Evolutionary conservation across 2,113 vertebrate species (phyloP), one percentile per base, ranked within the genome.

Genomic region (Mormyrus iriodes): DNA sequence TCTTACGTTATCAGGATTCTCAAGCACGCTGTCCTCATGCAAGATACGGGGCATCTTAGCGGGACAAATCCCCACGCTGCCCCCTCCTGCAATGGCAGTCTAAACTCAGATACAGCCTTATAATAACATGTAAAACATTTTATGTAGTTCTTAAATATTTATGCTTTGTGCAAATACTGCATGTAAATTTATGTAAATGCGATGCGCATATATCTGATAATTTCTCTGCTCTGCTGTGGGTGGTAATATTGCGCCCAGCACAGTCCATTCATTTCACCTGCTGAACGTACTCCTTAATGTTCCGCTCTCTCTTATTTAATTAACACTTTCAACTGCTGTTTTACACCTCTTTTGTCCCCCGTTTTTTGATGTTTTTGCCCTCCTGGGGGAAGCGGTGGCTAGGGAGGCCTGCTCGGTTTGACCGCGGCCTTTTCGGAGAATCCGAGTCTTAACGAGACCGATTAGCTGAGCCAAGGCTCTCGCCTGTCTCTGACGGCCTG

Each of bases 391-490:
- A 10, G 10, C 61, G 12, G 61, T 10, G 3, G 27, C 12, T 13
- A n/a, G n/a, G 61, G 61, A 65, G 61, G 19, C 61, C 61, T 65
- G 61, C 61, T 24, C 9, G 51, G 94, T 94, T 92, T 93, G 92
- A 94, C 93, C 92, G 93, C 90, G 93, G 92, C 92, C 93, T 94
- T 95, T 95, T 95, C 93, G 93, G 93, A 95, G 94, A 94, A 95
- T 93, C 94, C 94, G 93, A 94, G 93, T 94, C 93, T 92, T 95
- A 95, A 95, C 95, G 94, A 95, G 94, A 94, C 93, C 93, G 94
- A 95, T 95, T 94, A 95, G 93, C 94, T 92, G 93, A 90, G 92
- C 92, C 93, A 94, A 94, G 93, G 93, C 94, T 93, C 89, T 82
- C 93, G 92, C 94, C 92, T 91, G 90, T 93, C 93, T 93, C 89